Base-by-base conservation (phyloP, 2,113 vertebrate genomes). In the Regulus satrapa region DNA sequence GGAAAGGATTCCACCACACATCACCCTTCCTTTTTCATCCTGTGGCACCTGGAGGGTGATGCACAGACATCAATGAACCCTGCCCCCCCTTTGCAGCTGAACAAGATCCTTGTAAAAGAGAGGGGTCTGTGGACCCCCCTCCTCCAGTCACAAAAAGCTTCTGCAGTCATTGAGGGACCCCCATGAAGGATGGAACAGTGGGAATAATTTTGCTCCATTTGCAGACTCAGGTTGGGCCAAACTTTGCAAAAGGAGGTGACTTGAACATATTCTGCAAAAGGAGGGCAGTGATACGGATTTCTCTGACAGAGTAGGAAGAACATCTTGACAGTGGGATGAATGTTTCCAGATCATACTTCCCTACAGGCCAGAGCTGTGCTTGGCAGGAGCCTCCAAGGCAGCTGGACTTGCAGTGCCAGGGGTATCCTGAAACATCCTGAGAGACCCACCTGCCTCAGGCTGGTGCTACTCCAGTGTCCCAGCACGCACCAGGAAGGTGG, bases 101-200 rank as follows among this genome's bases (percentile, higher is more conserved):
- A 73, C 29, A 76, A n/a, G 34, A 91, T 5, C 26, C 10, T 26
- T 61, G n/a, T 2, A 28, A 67, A 61, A 54, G 8, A 49, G 52
- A 88, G 64, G 25, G 4, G 25, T 28, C 31, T 31, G 32, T 11
- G 38, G n/a, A 32, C 4, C 3, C 28, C 28, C 45, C 23, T 45
- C 16, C 28, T 51, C 2, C 46, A 68, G 54, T 4, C 28, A 84
- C 8, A 4, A 49, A 58, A 79, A 26, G 3, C 36, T 63, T 32
- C 18, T 73, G n/a, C 10, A 73, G 58, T 29, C 63, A 51, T 62
- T 29, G 51, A 67, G 25, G 21, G 25, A 62, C 5, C 3, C 17
- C 32, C 7, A 8, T 1, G 25, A 77, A 56, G 25, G n/a, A 77
- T 0, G 0, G 10, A 26, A 83, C 23, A 18, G 59, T 0, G 2